Base-by-base conservation (phyloP, 2,113 vertebrate species). In the Myocastor coypus region DNA sequence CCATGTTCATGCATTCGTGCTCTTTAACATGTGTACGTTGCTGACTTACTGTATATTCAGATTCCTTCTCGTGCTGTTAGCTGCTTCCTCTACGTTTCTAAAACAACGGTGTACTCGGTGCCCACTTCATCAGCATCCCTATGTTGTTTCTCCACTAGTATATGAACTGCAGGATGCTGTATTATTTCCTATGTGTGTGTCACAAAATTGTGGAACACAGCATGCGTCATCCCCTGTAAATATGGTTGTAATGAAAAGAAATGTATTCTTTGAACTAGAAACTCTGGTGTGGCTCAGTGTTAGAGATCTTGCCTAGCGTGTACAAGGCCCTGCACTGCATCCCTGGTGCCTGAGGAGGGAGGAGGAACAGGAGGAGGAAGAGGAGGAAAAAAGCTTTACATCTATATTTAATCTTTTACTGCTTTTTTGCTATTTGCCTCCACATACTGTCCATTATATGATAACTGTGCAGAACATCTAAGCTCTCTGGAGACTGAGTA, bases 341-440 rank as follows among this genome's bases (percentile, higher is more conserved):
- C 46, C 46, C 46, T 16, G 14, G 14, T 30, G 17, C 16, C 50
- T 11, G 30, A 20, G 34, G 17, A 40, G 28, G 19, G 17, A 1
- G 3, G 16, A 14, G 55, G n/a, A n/a, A n/a, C n/a, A 55, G 17
- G 5, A 52, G 20, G 26, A 8, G 34, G 19, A 2, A 0, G 5
- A 9, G 77, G 46, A 78, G 46, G 46, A 17, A 94, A 40, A 81
- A 59, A 80, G 7, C 46, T 63, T 86, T 86, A 28, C 16, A 28
- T 88, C 22, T 87, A 20, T 50, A 75, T 84, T 95, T 75, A 69
- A 8, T 71, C 24, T 86, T 69, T 89, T 32, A 82, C 66, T 66
- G 28, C 13, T 34, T 34, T 80, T 55, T 88, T 78, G 22, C 9
- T 88, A 22, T 46, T 40, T 88, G 52, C 52, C 40, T 32, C 26